A percentile compares a stretch with the other conserved stretches of the same genome.
Conservation (phyloP, 1,140 invertebrate species). For the Drosophila kikkawai region DNA sequence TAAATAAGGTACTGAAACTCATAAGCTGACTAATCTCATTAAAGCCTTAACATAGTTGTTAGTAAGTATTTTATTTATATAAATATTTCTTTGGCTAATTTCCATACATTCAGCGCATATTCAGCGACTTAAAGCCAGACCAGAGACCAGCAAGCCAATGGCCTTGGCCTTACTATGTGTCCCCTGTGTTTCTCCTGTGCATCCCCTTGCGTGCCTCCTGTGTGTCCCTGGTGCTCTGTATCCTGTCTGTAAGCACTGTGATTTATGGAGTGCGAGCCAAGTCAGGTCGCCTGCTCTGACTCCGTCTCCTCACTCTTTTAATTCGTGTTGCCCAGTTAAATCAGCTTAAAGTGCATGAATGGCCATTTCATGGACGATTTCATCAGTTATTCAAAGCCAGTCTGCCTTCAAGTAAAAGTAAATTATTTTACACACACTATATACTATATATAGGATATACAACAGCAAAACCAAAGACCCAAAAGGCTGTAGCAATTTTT, state of each 20-base stretch:
- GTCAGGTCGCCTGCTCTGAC: slow-evolving; percentile 17
- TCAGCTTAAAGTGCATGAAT: slow-evolving; percentile 66
- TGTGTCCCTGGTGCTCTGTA: neutral
- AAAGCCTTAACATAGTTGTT: too few species aligned
- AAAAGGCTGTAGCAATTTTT: slow-evolving; percentile 38
- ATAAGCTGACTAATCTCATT: neutral
- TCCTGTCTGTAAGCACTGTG: slow-evolving; percentile 25
- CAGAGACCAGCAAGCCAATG: slow-evolving; percentile 4
- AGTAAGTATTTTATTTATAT: neutral
- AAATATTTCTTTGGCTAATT: neutral
- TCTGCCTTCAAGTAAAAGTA: slow-evolving; percentile 29
- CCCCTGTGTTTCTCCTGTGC: neutral
- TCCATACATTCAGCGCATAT: neutral
- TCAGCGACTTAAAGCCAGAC: neutral
- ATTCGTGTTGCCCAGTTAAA: slow-evolving; percentile 42
- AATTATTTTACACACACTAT: slow-evolving; percentile 29
- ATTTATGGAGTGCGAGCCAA: slow-evolving; percentile 62
- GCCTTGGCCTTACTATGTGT: slow-evolving; percentile 43
- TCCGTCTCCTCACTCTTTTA: slow-evolving; percentile 5
- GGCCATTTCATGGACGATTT: slow-evolving; percentile 53
- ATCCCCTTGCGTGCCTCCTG: neutral
- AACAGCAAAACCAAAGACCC: slow-evolving; percentile 14
- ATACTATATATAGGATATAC: neutral
- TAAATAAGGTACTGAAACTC: neutral
- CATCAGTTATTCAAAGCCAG: slow-evolving; percentile 72